Evolutionary conservation across 2,888 invertebrate genomes (phyloP).

Genomic region (Xestia sexstrigata): DNA sequence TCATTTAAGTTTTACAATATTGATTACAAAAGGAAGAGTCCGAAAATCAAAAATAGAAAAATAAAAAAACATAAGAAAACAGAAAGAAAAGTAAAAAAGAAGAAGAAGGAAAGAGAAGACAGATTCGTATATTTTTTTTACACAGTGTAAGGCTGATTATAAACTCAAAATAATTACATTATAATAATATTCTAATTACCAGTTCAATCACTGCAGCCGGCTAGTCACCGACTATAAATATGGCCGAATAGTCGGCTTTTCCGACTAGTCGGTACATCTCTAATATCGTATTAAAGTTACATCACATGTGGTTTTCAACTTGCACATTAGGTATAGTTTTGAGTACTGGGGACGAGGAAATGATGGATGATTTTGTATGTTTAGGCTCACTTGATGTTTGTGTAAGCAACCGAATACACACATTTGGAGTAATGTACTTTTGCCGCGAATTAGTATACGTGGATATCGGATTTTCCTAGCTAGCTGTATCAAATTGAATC

Average conservation of each 20-base stretch:
- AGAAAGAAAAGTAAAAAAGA: no score
- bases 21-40: no score
- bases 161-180: background rate
- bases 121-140: background rate
- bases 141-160: background rate
- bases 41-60: no score
- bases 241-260: background rate
- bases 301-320: slow-evolving; percentile 53
- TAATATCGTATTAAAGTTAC: slow-evolving; percentile 42
- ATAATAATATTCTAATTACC: background rate
- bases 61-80: no score
- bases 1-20: no score
- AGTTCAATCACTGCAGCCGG: background rate
- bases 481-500: background rate
- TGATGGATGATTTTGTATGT: slow-evolving; percentile 45
- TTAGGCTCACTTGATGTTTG: slow-evolving; percentile 33
- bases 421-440: background rate
- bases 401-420: background rate
- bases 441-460: background rate
- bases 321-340: slow-evolving; percentile 44
- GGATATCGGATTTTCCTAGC: background rate
- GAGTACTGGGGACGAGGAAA: slow-evolving; percentile 17
- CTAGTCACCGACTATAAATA: background rate
- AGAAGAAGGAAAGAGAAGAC: no score
- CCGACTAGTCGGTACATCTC: background rate